Base-by-base conservation (phyloP, 1,140 invertebrate genomes). In the Himalopsyche phryganea region DNA sequence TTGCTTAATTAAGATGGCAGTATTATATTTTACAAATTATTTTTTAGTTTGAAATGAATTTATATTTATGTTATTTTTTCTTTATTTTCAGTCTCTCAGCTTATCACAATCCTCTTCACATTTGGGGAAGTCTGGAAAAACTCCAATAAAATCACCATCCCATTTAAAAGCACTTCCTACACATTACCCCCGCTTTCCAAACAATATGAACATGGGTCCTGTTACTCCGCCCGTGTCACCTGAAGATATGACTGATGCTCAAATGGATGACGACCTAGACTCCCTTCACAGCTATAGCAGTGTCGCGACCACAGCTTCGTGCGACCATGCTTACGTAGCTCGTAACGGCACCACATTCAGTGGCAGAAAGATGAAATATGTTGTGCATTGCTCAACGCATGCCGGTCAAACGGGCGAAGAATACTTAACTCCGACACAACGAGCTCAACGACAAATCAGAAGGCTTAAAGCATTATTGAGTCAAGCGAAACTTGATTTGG, bases 371-470 rank as follows among this genome's bases (percentile, higher is more conserved):
- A 86, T 84, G 70, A 86, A 87, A 64, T 91, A 91, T 69, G 86
- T 91, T 20, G 82, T 92, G 19, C 90, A 92, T 70, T 92, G 90
- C 69, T 87, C 86, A 10, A 84, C 86, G 61, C 84, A 89, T 70
- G 82, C 83, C n/a, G 84, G 83, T 0, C 80, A 86, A 32, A 81
- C 83, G 49, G 84, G 82, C 7, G 85, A 90, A 44, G 88, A 91
- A 66, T 93, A 93, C 71, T 77, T 93, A 18, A 92, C 91, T 35
- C 91, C 91, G 2, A 92, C 91, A 1, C 91, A 94, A 69, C 76
- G 90, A 60, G 88, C 89, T 6, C 85, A 89, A 65, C 80, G 83
- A 62, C 88, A 91, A 73, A 85, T 94, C 14, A 80, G 86, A 44
- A 84, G 85, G 48, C 75, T 86, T 6, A 84, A 91, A 81, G 77